Evolutionary conservation across 1,140 invertebrate species (phyloP).

Genomic region (Solen grandis): DNA sequence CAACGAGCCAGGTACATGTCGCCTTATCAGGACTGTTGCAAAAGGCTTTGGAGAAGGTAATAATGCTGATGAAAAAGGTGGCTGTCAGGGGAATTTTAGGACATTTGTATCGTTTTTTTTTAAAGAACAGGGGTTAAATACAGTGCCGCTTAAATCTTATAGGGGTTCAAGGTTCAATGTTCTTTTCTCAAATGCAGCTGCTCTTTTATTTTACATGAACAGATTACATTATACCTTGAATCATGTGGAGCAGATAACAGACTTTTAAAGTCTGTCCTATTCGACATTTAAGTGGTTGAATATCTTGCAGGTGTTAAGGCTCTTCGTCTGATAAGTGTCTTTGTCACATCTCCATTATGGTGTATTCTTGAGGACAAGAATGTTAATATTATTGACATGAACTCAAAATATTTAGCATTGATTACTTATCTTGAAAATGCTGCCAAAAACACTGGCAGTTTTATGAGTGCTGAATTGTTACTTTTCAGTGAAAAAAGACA

Average conservation of each 20-base stretch:
- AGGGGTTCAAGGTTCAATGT: slow-evolving; percentile 40
- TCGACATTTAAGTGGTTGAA: slow-evolving; percentile 29
- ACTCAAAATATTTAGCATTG: slow-evolving; percentile 36
- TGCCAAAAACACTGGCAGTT: background rate
- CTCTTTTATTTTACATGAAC: slow-evolving; percentile 34
- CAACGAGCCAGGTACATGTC: background rate
- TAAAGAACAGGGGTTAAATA: background rate
- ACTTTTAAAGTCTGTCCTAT: slow-evolving; percentile 26
- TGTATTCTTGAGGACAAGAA: slow-evolving; percentile 31
- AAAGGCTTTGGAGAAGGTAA: slow-evolving; percentile 35
- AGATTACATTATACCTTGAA: slow-evolving; percentile 19
- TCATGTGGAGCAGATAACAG: slow-evolving; percentile 19
- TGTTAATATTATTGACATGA: slow-evolving; percentile 50
- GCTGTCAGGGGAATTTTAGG: slow-evolving; percentile 24
- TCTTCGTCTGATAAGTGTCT: slow-evolving; percentile 16
- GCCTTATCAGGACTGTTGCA: slow-evolving; percentile 24
- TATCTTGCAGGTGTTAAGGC: slow-evolving; percentile 26
- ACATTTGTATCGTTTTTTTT: slow-evolving; percentile 28
- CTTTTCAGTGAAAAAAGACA: background rate
- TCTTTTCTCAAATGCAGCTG: slow-evolving; percentile 25
- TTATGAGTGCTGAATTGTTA: background rate
- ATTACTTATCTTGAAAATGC: slow-evolving; percentile 35
- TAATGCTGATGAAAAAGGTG: slow-evolving; percentile 30
- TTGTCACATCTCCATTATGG: slow-evolving; percentile 19
- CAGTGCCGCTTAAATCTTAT: slow-evolving; percentile 23